Base-by-base conservation (phyloP, 2,888 invertebrate species). In the Cheilosia urbana region DNA sequence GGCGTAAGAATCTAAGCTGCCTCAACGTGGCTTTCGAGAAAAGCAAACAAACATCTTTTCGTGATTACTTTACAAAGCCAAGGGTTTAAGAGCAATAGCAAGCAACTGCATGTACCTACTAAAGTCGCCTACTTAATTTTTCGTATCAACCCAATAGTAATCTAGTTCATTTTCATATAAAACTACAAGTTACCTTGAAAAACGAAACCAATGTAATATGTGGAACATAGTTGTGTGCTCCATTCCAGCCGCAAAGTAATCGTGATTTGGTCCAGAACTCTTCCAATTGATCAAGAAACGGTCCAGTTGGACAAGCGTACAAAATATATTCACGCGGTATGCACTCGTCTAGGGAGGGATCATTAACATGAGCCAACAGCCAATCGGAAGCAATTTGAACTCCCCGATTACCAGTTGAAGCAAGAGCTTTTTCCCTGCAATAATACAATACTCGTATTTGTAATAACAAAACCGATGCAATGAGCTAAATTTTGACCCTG, bases 351-450 rank as follows among this genome's bases (percentile, higher is more conserved):
- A 98, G 93, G 21, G 94, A 94, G 0, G 96, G 94, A 92, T 98
- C 98, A 90, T 96, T 96, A 0, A 97, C 97, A 90, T 98, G 98
- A 7, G 97, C 97, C 81, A 98, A 91, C 13, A 98, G 93, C 98
- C 98, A 98, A 90, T 98, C 97, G 0, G 97, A 96, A 9, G 98
- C 98, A 82, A 97, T 93, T 91, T 97, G 97, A 30, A 97, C 96
- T 84, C 97, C 96, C 78, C 96, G 94, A 91, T 97, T 95, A 19
- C 98, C 98, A 4, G 98, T 98, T 11, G 97, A 97, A 17, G 97
- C 97, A 83, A 98, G 92, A 5, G 98, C 97, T 91, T 97, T 98
- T 90, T 97, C 95, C 51, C 97, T 97, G 90, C 69, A 93, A 93
- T 80, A 4, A 58, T 5, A 51, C 2, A 42, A 42, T 21, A 15